A percentile compares a stretch with the other conserved stretches of the same genome.
Evolutionary conservation across 2,888 invertebrate species (phyloP).

Genomic region (Nephrotoma guestfalica): DNA sequence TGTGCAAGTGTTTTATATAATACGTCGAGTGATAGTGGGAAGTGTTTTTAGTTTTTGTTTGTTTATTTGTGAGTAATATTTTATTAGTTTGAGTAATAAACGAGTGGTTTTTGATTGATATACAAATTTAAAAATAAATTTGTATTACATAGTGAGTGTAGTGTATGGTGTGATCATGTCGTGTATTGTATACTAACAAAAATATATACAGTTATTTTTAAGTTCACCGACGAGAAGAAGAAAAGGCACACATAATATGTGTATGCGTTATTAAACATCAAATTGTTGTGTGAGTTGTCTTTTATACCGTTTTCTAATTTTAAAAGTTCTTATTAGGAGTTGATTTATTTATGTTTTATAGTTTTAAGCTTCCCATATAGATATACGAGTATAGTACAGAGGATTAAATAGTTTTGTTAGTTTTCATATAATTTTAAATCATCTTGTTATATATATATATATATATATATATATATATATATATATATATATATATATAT

Average conservation of each 20-base stretch:
- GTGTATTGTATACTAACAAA: neutral
- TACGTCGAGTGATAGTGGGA: neutral
- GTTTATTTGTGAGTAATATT: neutral
- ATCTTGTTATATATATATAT: no score
- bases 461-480: no score
- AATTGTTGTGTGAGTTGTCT: neutral
- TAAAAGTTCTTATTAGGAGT: no score
- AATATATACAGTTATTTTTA: neutral
- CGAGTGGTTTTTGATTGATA: neutral
- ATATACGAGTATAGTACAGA: no score
- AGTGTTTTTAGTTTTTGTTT: neutral
- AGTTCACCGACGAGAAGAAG: neutral
- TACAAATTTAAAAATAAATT: neutral
- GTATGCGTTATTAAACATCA: neutral
- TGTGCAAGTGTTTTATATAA: no score
- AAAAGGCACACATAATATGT: neutral
- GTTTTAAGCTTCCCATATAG: no score
- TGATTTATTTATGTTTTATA: no score
- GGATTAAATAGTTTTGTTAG: no score
- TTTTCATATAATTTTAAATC: no score
- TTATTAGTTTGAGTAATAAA: neutral
- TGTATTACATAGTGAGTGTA: neutral
- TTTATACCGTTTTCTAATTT: no score
- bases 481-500: no score
- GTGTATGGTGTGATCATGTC: neutral